Evolutionary conservation across 1,140 invertebrate genomes (phyloP).

Genomic region (Drosophila busckii): DNA sequence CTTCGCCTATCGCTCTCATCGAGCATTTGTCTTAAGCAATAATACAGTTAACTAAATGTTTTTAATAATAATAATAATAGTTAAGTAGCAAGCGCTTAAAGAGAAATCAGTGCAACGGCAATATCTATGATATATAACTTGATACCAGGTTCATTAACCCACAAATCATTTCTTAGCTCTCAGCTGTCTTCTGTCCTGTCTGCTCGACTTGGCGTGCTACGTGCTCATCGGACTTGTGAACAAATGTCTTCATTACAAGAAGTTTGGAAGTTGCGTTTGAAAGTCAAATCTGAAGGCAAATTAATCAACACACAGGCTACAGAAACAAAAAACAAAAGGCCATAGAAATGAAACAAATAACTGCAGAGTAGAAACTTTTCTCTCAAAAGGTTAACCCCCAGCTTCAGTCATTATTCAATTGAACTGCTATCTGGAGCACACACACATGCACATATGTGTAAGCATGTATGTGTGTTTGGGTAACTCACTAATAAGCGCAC

Average conservation of each 20-base stretch:
- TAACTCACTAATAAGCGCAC: slow-evolving; percentile 46
- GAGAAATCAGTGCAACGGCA: too few species aligned
- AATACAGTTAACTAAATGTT: too few species aligned
- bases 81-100: too few species aligned
- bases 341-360: slow-evolving; percentile 21
- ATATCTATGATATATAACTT: too few species aligned
- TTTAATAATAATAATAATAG: too few species aligned
- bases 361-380: slow-evolving; percentile 5
- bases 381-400: too few species aligned
- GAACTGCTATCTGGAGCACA: slow-evolving; percentile 3
- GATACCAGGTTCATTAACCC: slow-evolving; percentile 29
- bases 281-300: slow-evolving; percentile 41
- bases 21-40: too few species aligned
- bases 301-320: slow-evolving; percentile 56
- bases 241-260: slow-evolving; percentile 62
- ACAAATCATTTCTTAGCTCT: background rate
- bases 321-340: slow-evolving; percentile 22
- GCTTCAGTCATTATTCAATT: slow-evolving; percentile 50
- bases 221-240: slow-evolving; percentile 16
- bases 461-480: too few species aligned
- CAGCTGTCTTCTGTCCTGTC: background rate
- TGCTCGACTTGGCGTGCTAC: slow-evolving; percentile 30
- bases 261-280: slow-evolving; percentile 30
- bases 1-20: background rate
- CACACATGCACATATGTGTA: slow-evolving; percentile 12